Percentiles rank a stretch among this genome's conserved stretches.
Evolutionary conservation across 2,113 vertebrate species (phyloP).

Genomic region (Microtus ochrogaster): DNA sequence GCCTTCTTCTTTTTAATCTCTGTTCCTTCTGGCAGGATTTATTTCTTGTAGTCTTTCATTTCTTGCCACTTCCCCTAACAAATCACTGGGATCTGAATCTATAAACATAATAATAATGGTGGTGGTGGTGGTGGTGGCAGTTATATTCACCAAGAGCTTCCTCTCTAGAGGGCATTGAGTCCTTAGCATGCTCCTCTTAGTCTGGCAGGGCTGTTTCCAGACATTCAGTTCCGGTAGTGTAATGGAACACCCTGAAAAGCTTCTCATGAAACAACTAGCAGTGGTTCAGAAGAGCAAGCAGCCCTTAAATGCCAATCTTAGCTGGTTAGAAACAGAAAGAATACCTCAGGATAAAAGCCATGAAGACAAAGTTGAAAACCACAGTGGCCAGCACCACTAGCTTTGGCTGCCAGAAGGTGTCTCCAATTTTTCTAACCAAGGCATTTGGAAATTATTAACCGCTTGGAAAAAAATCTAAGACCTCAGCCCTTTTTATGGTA

Average conservation of each 20-base stretch:
- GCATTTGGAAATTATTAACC: constrained; percentile 19
- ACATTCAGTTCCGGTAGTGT: not conserved
- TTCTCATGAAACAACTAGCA: not conserved
- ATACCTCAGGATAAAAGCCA: not conserved
- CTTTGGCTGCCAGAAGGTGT: not conserved
- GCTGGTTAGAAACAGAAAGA: not conserved
- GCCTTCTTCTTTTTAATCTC: not conserved
- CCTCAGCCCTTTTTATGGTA: not conserved
- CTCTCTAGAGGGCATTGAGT: not conserved
- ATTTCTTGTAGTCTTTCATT: not conserved
- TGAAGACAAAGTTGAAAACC: not conserved
- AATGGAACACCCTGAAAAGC: constrained; percentile 12
- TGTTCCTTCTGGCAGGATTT: not conserved
- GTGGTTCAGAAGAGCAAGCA: not conserved
- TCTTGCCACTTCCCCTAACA: not conserved
- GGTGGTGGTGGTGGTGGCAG: not conserved
- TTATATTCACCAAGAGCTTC: constrained; percentile 29
- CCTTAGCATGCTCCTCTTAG: not conserved
- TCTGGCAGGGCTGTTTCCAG: not conserved
- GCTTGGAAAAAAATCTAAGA: not conserved
- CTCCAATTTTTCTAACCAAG: not conserved
- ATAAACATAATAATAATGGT: not conserved
- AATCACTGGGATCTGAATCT: not conserved
- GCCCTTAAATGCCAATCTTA: not conserved
- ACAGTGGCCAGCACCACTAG: not conserved